These are phyloP conservation scores for Urocolius indicus DNA, from an alignment of 2,113 vertebrate genomes.

Conservation along the genomic window DNA sequence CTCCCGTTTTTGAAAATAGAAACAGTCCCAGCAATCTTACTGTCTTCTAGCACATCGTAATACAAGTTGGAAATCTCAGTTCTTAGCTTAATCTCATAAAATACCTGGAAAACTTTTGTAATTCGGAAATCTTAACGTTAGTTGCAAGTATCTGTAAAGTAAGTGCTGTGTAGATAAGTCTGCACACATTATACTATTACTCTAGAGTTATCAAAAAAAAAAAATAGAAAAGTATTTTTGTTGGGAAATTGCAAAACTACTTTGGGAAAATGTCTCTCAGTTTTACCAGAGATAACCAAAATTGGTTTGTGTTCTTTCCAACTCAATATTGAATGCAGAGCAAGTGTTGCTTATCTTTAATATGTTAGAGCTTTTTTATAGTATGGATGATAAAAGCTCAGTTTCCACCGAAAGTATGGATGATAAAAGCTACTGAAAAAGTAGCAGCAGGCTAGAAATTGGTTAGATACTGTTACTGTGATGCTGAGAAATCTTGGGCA, in stretches of 20 bases:
- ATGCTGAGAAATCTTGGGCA: not conserved
- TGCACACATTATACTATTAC: not conserved
- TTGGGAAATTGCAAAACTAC: not conserved
- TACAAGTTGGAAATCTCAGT: not conserved
- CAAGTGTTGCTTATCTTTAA: not conserved
- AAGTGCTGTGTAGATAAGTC: not conserved
- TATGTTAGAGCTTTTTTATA: not conserved
- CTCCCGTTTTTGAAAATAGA: not conserved
- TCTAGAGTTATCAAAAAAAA: not conserved
- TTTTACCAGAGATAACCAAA: not conserved
- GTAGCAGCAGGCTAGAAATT: not conserved
- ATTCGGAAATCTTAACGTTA: not conserved
- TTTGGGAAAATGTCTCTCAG: not conserved
- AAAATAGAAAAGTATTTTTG: not conserved
- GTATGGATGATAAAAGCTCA: not conserved
- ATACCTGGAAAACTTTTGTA: not conserved
- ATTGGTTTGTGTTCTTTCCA: not conserved
- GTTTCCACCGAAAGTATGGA: not conserved
- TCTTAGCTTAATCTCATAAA: not conserved
- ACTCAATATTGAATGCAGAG: not conserved
- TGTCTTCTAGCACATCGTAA: fast-evolving
- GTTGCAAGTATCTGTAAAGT: not conserved
- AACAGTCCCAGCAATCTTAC: not conserved
- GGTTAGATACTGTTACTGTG: not conserved
- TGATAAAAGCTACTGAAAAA: not conserved